Percentiles rank a stretch among this genome's conserved stretches.
These are phyloP conservation scores for Salarias fasciatus DNA, from an alignment of 2,797 vertebrate species.

Conservation along the genomic window DNA sequence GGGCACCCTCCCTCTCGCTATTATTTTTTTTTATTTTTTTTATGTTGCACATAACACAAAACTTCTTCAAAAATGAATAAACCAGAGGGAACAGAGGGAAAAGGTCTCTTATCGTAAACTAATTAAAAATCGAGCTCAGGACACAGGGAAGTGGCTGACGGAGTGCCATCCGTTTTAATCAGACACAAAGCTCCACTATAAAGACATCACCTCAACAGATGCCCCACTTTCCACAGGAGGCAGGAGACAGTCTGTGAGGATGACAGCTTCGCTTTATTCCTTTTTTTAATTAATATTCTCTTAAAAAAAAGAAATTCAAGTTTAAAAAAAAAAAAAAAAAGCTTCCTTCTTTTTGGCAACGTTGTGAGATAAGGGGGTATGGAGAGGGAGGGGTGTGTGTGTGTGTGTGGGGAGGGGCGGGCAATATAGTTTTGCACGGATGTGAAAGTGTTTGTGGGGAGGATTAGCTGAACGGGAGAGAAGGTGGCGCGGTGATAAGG, in stretches of 20 bases:
- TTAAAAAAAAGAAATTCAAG: slow-evolving; percentile 4
- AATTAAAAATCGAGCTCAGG: slow-evolving; percentile 73
- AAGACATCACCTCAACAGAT: slow-evolving; percentile 73
- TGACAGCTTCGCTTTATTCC: slow-evolving; percentile 41
- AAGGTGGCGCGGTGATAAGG: slow-evolving; percentile 50
- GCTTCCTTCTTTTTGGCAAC: slow-evolving; percentile 24
- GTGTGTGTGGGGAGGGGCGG: slow-evolving; percentile 8
- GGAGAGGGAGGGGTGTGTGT: not conserved
- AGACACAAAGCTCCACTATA: slow-evolving; percentile 54
- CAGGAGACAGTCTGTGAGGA: slow-evolving; percentile 16
- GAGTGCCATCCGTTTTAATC: slow-evolving; percentile 68
- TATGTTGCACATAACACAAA: slow-evolving; percentile 39
- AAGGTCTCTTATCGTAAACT: slow-evolving; percentile 66
- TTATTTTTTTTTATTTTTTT: slow-evolving; percentile 35
- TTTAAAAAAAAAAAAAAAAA: slow-evolving; percentile 54
- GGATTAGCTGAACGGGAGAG: slow-evolving; percentile 37
- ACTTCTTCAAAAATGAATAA: slow-evolving; percentile 11
- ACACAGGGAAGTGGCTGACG: slow-evolving; percentile 60
- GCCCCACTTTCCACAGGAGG: slow-evolving; percentile 51
- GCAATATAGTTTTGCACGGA: slow-evolving; percentile 1
- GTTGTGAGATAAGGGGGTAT: slow-evolving; percentile 9
- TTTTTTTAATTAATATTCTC: slow-evolving; percentile 33
- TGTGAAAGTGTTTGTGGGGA: slow-evolving; percentile 11
- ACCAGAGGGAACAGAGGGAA: slow-evolving; percentile 43
- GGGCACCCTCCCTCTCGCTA: slow-evolving; percentile 32